Conservation (phyloP, 2,888 invertebrate species). For the Clostera curtula region DNA sequence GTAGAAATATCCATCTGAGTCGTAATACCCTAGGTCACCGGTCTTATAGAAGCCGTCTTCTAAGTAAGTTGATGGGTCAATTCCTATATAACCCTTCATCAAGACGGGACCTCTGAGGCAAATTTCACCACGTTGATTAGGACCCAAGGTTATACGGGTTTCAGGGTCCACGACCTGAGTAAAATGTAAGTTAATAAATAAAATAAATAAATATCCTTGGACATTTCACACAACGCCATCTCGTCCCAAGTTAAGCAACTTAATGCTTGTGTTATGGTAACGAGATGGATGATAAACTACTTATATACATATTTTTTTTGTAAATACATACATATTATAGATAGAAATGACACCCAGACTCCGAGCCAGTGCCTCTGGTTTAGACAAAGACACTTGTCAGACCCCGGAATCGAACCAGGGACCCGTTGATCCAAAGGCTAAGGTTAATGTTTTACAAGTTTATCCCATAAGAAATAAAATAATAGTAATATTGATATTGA, state of each 20-base stretch:
- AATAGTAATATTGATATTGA: too few relatives aligned
- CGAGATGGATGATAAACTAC: too few relatives aligned
- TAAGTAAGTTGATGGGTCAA: conserved; percentile 37
- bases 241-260: too few relatives aligned
- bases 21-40: conserved; percentile 49
- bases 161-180: conserved; percentile 48
- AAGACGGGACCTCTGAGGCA: conserved; percentile 44
- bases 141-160: conserved; percentile 58
- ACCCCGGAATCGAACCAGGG: too few relatives aligned
- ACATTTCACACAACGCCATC: too few relatives aligned
- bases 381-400: too few relatives aligned
- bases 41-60: conserved; percentile 45
- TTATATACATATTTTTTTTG: too few relatives aligned
- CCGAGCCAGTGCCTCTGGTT: too few relatives aligned
- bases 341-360: too few relatives aligned
- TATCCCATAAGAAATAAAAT: not conserved
- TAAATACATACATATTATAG: too few relatives aligned
- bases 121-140: conserved; percentile 56
- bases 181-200: conserved; percentile 12
- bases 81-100: conserved; percentile 51
- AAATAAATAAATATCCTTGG: conserved; percentile 2
- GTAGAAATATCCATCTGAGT: conserved; percentile 43
- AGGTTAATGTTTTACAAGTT: conserved; percentile 2
- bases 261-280: too few relatives aligned
- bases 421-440: not conserved